These are phyloP conservation scores for Prionace glauca DNA, from an alignment of 2,797 vertebrate genomes.

Conservation along the genomic window DNA sequence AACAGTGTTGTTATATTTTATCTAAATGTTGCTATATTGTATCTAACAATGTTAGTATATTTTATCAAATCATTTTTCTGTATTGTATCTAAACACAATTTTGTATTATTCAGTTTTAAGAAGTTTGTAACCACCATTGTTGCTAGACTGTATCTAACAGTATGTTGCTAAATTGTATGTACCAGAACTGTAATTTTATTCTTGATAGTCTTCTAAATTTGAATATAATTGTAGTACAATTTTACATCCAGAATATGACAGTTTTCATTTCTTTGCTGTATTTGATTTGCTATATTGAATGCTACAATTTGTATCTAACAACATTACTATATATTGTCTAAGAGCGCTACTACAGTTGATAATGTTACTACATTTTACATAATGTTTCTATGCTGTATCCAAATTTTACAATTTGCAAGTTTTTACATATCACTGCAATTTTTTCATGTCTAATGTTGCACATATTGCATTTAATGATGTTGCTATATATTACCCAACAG, in stretches of 20 bases:
- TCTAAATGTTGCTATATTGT: background rate
- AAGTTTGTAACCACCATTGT: background rate
- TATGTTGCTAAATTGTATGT: background rate
- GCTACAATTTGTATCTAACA: background rate
- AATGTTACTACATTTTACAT: background rate
- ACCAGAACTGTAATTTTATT: background rate
- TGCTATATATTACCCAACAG: background rate
- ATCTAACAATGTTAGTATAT: background rate
- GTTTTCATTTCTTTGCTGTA: background rate
- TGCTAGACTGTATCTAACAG: background rate
- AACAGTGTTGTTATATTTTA: background rate
- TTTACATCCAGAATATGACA: background rate
- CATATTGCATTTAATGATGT: background rate
- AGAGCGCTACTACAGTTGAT: background rate
- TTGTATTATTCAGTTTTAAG: background rate
- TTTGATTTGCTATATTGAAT: background rate
- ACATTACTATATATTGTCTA: background rate
- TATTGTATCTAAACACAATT: conserved; percentile 2
- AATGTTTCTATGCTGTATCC: background rate
- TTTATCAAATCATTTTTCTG: background rate
- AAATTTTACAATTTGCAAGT: background rate
- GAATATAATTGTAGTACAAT: background rate
- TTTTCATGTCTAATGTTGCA: background rate
- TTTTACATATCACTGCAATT: background rate
- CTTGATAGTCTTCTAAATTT: background rate